These are phyloP conservation scores for Tiaroga cobitis DNA, from an alignment of 2,797 vertebrate genomes.

Conservation along the genomic window DNA sequence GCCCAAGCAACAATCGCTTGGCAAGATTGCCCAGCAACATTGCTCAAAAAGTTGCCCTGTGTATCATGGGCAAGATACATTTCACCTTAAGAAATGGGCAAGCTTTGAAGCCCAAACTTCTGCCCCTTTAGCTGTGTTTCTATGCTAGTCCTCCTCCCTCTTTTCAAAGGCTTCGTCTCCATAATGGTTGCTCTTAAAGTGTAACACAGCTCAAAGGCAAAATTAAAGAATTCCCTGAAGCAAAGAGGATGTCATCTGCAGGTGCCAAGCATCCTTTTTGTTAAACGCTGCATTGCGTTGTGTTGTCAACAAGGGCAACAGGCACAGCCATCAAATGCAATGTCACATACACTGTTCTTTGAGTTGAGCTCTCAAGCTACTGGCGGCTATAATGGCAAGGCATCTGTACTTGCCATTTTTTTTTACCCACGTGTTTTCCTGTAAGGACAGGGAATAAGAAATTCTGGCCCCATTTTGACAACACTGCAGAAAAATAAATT, in stretches of 20 bases:
- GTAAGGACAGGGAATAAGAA: slow-evolving; percentile 23
- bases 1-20: no score
- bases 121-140: slow-evolving; percentile 49
- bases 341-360: slow-evolving; percentile 26
- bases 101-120: slow-evolving; percentile 53
- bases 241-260: slow-evolving; percentile 48
- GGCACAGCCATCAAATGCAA: slow-evolving; percentile 31
- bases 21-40: no score
- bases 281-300: neutral
- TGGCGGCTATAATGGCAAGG: neutral
- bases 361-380: neutral
- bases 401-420: slow-evolving; percentile 25
- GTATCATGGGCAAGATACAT: no score
- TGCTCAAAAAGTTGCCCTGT: no score
- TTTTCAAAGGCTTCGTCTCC: slow-evolving; percentile 49
- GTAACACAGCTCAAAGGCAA: slow-evolving; percentile 53
- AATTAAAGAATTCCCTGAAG: slow-evolving; percentile 41
- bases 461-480: slow-evolving; percentile 27
- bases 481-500: slow-evolving; percentile 15
- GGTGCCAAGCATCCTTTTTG: slow-evolving; percentile 42
- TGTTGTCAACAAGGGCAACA: slow-evolving; percentile 32
- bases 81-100: slow-evolving; percentile 37
- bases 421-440: slow-evolving; percentile 15
- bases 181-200: slow-evolving; percentile 55
- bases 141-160: slow-evolving; percentile 17